These are phyloP conservation scores for Oxycera nigricornis DNA, from an alignment of 2,888 invertebrate genomes.

Conservation along the genomic window DNA sequence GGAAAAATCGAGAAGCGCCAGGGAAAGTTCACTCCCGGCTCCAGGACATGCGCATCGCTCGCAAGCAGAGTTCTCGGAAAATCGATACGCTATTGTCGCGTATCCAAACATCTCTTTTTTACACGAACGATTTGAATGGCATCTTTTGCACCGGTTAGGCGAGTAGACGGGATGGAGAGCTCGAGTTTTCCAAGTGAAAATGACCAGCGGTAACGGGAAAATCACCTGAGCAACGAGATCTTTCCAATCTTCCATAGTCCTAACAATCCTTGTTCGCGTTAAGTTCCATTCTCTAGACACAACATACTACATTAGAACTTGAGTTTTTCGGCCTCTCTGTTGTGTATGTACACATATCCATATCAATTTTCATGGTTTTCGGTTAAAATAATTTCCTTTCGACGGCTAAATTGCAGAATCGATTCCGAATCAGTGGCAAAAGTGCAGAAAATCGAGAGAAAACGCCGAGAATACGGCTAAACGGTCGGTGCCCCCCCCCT, in stretches of 20 bases:
- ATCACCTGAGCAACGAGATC: conserved; percentile 37
- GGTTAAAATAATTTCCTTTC: conserved; percentile 38
- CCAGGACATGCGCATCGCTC: conserved; percentile 28
- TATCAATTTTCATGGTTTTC: conserved; percentile 46
- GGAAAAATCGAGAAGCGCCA: conserved; percentile 35
- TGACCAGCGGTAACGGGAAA: neutral
- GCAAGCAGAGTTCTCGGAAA: conserved; percentile 31
- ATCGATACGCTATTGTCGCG: conserved; percentile 18
- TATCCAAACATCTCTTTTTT: neutral
- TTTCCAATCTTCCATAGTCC: conserved; percentile 42
- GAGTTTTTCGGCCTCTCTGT: conserved; percentile 47
- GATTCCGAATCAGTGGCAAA: neutral
- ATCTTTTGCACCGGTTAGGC: neutral
- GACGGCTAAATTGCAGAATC: conserved; percentile 21
- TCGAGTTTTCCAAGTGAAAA: neutral
- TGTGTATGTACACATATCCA: conserved; percentile 47
- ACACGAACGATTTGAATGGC: neutral
- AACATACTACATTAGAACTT: conserved; percentile 47
- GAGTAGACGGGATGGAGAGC: conserved; percentile 3
- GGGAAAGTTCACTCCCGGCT: conserved; percentile 7
- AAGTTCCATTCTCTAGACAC: conserved; percentile 47
- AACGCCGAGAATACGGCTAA: conserved; percentile 19
- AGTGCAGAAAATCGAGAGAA: conserved; percentile 23
- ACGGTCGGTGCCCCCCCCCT: neutral
- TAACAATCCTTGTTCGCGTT: conserved; percentile 42